These are phyloP conservation scores for Cuniculus paca DNA, from an alignment of 2,797 vertebrate species.

Conservation along the genomic window DNA sequence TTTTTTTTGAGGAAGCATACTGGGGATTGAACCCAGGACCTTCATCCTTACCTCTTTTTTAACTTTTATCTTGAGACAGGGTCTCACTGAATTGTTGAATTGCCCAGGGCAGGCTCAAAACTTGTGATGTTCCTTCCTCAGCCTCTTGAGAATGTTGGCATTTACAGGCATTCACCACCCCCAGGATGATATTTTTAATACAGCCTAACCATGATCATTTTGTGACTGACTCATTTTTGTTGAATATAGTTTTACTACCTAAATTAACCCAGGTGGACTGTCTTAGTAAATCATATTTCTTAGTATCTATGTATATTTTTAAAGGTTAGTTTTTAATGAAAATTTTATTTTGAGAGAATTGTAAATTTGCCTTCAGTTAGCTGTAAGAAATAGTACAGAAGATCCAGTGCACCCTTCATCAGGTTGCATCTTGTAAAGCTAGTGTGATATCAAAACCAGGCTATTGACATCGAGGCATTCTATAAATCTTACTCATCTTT, in stretches of 20 bases:
- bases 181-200: background rate
- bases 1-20: too few relatives aligned
- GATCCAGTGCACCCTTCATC: background rate
- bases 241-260: background rate
- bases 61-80: background rate
- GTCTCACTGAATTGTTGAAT: background rate
- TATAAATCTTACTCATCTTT: background rate
- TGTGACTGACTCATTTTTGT: background rate
- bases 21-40: background rate
- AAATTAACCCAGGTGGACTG: background rate
- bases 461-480: background rate
- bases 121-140: background rate
- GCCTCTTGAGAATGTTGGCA: background rate
- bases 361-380: background rate
- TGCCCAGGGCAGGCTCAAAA: background rate
- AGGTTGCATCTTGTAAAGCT: background rate
- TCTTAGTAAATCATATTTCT: background rate
- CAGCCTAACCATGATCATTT: background rate
- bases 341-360: background rate
- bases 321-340: constrained; percentile 12
- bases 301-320: background rate
- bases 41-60: background rate
- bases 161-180: background rate
- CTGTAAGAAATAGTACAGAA: background rate
- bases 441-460: too few relatives aligned